phyloP scores from a whole-genome alignment of 2,888 invertebrate species.

The Bhutanitis thaidina region DNA sequence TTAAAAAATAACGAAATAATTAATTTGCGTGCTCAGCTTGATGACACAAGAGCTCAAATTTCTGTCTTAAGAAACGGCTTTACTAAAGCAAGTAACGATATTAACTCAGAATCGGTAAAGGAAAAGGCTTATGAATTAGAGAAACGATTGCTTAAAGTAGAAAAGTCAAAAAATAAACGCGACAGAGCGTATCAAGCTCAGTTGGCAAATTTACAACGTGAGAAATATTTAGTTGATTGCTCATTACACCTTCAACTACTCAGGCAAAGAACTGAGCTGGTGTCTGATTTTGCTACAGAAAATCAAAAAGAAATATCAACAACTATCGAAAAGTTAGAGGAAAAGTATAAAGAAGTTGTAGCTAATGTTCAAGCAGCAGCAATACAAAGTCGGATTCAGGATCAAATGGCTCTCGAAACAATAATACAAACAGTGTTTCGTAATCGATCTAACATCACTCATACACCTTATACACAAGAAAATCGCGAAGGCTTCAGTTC shows the following conservation, averaged over 20 bases:
- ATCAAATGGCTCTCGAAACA: constrained; percentile 59
- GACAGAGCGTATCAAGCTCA: constrained; percentile 52
- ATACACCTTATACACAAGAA: constrained; percentile 21
- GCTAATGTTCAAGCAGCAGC: constrained; percentile 66
- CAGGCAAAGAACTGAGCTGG: constrained; percentile 56
- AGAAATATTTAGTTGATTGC: constrained; percentile 60
- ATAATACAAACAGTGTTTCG: constrained; percentile 56
- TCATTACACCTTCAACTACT: constrained; percentile 60
- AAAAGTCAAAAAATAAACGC: constrained; percentile 53
- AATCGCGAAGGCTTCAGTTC: constrained; percentile 36
- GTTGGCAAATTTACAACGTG: constrained; percentile 52
- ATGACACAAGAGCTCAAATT: constrained; percentile 48
- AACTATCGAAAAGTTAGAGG: constrained; percentile 59
- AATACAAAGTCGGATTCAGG: constrained; percentile 62
- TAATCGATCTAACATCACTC: constrained; percentile 34
- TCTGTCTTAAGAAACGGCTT: constrained; percentile 43
- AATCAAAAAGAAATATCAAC: constrained; percentile 51
- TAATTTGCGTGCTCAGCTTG: constrained; percentile 40
- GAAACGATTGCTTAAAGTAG: constrained; percentile 54
- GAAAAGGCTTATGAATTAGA: constrained; percentile 48
- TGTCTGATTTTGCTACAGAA: constrained; percentile 53
- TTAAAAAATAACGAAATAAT: constrained; percentile 48
- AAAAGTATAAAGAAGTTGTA: constrained; percentile 65
- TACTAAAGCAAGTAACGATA: constrained; percentile 40
- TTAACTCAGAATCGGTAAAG: constrained; percentile 34